phyloP scores from a whole-genome alignment of 2,888 invertebrate species.

The Netelia inedita region DNA sequence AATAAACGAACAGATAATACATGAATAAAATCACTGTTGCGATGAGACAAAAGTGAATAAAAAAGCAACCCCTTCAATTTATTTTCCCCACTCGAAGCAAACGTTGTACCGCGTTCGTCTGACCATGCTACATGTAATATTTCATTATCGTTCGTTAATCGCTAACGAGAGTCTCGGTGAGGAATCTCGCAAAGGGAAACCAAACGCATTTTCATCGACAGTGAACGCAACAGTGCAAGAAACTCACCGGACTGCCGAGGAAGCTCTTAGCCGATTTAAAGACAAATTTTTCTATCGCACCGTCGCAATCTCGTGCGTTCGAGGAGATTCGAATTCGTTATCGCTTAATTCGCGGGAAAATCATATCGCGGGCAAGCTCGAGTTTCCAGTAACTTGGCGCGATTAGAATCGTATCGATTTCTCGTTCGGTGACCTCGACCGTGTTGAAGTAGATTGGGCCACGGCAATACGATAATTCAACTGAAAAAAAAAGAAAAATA shows the following conservation, averaged over 20 bases:
- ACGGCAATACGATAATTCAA: neutral
- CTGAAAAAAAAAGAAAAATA: neutral
- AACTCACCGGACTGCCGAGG: neutral
- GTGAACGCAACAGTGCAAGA: neutral
- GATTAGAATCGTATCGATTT: constrained; percentile 33
- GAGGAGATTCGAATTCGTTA: constrained; percentile 4
- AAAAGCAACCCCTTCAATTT: neutral
- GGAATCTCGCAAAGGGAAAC: neutral
- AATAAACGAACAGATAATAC: neutral
- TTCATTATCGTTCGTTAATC: constrained; percentile 50
- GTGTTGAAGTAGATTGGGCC: neutral
- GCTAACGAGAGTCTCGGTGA: constrained; percentile 15
- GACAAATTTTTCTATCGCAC: neutral
- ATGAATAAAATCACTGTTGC: neutral
- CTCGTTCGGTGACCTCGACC: neutral
- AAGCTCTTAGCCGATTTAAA: neutral
- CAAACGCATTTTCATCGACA: neutral
- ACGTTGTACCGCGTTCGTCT: constrained; percentile 5
- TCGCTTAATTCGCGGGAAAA: constrained; percentile 33
- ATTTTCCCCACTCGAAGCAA: neutral
- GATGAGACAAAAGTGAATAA: neutral
- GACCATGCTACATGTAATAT: constrained; percentile 38
- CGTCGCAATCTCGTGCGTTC: constrained; percentile 18
- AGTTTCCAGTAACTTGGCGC: neutral
- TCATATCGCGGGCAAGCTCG: neutral